These are phyloP conservation scores for Palloptera scutellata DNA, from an alignment of 2,888 invertebrate species.

Conservation along the genomic window DNA sequence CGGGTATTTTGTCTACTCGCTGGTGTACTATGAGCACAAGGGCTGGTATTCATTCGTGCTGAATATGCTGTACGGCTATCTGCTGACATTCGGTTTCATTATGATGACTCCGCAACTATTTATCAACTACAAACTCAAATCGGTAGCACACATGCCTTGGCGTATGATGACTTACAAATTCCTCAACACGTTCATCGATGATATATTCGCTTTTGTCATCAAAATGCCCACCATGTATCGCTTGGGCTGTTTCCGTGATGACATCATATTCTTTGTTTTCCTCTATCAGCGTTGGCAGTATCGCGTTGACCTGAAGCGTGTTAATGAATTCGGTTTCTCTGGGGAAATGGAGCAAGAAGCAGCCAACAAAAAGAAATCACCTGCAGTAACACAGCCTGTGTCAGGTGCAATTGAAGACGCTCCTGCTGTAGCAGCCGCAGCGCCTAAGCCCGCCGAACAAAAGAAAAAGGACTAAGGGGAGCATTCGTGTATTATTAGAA, in stretches of 20 bases:
- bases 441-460: slow-evolving; percentile 54
- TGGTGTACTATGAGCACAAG: slow-evolving; percentile 95
- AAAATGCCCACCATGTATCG: slow-evolving; percentile 99
- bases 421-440: slow-evolving; percentile 15
- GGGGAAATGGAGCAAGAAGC: slow-evolving; percentile 76
- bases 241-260: slow-evolving; percentile 97
- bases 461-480: slow-evolving; percentile 60
- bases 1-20: slow-evolving; percentile 94
- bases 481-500: no score
- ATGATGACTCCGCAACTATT: slow-evolving; percentile 99
- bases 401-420: slow-evolving; percentile 37
- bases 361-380: slow-evolving; percentile 41
- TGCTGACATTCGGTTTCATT: slow-evolving; percentile 98
- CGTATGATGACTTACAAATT: slow-evolving; percentile 99
- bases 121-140: slow-evolving; percentile 99
- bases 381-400: slow-evolving; percentile 28
- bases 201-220: slow-evolving; percentile 99
- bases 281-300: slow-evolving; percentile 99
- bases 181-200: slow-evolving; percentile 99
- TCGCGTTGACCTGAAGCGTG: slow-evolving; percentile 91
- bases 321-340: slow-evolving; percentile 98
- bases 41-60: slow-evolving; percentile 99
- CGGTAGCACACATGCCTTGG: slow-evolving; percentile 99
- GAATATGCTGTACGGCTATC: slow-evolving; percentile 96
- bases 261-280: slow-evolving; percentile 98